Evolutionary conservation across 2,113 vertebrate genomes (phyloP).

Genomic region (Danionella cerebrum): DNA sequence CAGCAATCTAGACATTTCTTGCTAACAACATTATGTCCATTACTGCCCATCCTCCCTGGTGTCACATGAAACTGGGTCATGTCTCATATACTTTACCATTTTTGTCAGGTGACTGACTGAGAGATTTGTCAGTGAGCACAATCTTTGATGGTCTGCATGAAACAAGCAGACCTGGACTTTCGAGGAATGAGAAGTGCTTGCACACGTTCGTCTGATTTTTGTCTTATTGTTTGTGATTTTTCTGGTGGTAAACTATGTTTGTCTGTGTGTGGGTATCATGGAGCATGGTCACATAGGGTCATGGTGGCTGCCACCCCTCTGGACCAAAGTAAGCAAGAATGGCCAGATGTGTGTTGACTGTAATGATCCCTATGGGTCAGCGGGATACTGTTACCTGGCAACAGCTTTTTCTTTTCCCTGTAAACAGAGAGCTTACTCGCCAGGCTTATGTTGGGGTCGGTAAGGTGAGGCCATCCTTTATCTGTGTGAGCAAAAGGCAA

Average conservation of each 20-base stretch:
- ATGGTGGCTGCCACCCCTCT: neutral
- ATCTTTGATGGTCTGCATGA: neutral
- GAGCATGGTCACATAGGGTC: slow-evolving; percentile 14
- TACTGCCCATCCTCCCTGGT: slow-evolving; percentile 57
- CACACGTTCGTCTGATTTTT: neutral
- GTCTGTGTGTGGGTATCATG: slow-evolving; percentile 9
- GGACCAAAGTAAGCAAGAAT: slow-evolving; percentile 32
- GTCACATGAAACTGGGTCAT: slow-evolving; percentile 65
- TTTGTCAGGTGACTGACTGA: slow-evolving; percentile 54
- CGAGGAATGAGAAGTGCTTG: neutral
- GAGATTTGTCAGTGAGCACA: slow-evolving; percentile 19
- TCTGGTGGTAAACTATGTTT: neutral
- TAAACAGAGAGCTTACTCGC: slow-evolving; percentile 55
- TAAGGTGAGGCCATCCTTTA: slow-evolving; percentile 48
- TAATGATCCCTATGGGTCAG: slow-evolving; percentile 60
- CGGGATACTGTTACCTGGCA: slow-evolving; percentile 59
- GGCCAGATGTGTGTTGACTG: slow-evolving; percentile 60
- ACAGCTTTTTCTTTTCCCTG: slow-evolving; percentile 54
- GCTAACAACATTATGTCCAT: slow-evolving; percentile 67
- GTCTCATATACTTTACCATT: slow-evolving; percentile 46
- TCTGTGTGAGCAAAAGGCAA: slow-evolving; percentile 22
- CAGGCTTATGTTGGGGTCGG: slow-evolving; percentile 51
- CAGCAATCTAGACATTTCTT: slow-evolving; percentile 62
- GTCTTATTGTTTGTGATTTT: slow-evolving; percentile 1
- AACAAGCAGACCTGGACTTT: neutral